These are phyloP conservation scores for Tiliacea citrago DNA, from an alignment of 2,888 invertebrate genomes.

Conservation along the genomic window DNA sequence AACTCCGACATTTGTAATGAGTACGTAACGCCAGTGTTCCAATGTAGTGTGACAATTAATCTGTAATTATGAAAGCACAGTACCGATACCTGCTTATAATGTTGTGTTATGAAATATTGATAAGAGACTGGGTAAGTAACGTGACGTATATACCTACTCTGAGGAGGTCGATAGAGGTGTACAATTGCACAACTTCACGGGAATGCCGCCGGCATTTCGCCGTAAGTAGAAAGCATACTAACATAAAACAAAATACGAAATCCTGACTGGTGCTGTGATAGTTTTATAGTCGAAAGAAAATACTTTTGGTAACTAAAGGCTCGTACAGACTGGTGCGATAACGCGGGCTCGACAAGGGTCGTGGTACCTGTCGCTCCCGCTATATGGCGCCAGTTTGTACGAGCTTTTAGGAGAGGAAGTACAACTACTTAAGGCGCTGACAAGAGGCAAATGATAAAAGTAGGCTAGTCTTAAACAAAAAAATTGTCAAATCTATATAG, in stretches of 20 bases:
- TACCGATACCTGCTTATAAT: neutral
- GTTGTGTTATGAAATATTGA: neutral
- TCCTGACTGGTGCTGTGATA: neutral
- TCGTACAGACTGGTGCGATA: too few species aligned
- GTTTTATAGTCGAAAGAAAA: neutral
- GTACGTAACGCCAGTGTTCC: slow-evolving; percentile 38
- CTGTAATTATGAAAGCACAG: slow-evolving; percentile 31
- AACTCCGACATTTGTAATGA: slow-evolving; percentile 39
- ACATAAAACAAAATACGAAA: neutral
- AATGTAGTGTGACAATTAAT: slow-evolving; percentile 48
- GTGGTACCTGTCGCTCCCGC: too few species aligned
- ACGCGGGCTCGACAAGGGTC: too few species aligned
- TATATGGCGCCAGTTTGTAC: too few species aligned
- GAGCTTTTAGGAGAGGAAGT: neutral
- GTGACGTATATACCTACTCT: neutral
- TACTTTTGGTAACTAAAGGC: neutral
- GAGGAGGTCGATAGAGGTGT: neutral
- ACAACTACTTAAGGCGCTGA: too few species aligned
- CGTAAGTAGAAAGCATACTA: too few species aligned
- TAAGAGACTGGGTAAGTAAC: neutral
- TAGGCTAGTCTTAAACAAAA: too few species aligned
- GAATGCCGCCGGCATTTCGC: neutral
- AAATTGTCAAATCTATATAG: too few species aligned
- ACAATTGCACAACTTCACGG: neutral
- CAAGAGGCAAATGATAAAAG: too few species aligned